phyloP scores from a whole-genome alignment of 2,113 vertebrate species.

The Gopherus flavomarginatus region DNA sequence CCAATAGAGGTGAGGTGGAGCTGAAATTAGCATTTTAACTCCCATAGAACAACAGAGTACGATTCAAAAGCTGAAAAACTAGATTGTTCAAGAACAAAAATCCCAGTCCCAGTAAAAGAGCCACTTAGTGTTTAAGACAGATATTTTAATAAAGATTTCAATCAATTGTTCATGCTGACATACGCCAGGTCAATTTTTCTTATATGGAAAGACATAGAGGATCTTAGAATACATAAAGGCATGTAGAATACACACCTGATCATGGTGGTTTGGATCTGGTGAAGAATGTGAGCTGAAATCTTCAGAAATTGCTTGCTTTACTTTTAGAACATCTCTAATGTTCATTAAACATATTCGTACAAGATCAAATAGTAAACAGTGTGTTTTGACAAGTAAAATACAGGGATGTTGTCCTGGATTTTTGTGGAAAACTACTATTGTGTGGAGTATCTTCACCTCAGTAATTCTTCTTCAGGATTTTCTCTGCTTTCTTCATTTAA shows the following conservation, averaged over 20 bases:
- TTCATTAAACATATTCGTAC: slow-evolving; percentile 68
- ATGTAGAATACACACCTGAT: not conserved
- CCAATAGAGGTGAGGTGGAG: slow-evolving; percentile 78
- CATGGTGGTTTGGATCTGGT: not conserved
- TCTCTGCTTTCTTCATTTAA: slow-evolving; percentile 73
- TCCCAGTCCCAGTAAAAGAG: not conserved
- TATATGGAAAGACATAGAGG: not conserved
- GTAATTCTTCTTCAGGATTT: slow-evolving; percentile 73
- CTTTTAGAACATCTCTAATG: slow-evolving; percentile 59
- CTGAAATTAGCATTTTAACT: slow-evolving; percentile 79
- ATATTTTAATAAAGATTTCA: slow-evolving; percentile 62
- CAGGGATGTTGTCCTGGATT: slow-evolving; percentile 60
- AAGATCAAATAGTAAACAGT: slow-evolving; percentile 70
- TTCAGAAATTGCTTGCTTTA: slow-evolving; percentile 57
- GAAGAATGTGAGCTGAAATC: slow-evolving; percentile 44
- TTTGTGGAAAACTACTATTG: slow-evolving; percentile 52
- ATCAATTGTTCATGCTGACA: not conserved
- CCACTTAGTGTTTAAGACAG: not conserved
- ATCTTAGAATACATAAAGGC: not conserved
- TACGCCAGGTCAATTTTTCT: slow-evolving; percentile 40
- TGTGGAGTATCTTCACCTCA: slow-evolving; percentile 21
- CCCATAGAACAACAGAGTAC: slow-evolving; percentile 75
- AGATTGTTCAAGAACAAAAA: not conserved
- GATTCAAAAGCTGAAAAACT: slow-evolving; percentile 7
- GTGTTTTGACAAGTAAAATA: slow-evolving; percentile 73